Evolutionary conservation across 2,113 vertebrate species (phyloP).

Genomic region (Cichladusa arquata): DNA sequence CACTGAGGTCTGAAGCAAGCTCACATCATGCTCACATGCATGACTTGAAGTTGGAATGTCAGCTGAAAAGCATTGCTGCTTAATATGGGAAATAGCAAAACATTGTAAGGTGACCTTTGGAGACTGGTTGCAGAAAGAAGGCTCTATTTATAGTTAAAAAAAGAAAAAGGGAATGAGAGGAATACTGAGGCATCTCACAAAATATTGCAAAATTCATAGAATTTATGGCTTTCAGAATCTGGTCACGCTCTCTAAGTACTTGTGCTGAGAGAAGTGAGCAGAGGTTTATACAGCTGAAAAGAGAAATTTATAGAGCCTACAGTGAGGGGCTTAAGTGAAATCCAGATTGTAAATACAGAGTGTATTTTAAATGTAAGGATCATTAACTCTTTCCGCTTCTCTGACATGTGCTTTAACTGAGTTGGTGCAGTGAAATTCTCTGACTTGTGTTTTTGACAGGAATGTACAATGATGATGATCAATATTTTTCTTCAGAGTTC

Average conservation of each 20-base stretch:
- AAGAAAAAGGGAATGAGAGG: background rate
- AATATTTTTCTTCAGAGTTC: constrained; percentile 19
- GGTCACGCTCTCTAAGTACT: background rate
- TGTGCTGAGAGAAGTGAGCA: background rate
- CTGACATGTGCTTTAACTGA: constrained; percentile 15
- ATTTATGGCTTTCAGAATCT: background rate
- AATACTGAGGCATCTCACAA: background rate
- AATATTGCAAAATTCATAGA: background rate
- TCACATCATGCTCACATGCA: constrained; percentile 58
- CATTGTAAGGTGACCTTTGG: constrained; percentile 61
- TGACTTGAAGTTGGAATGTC: constrained; percentile 66
- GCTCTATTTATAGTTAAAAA: constrained; percentile 29
- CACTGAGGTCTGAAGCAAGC: constrained; percentile 37
- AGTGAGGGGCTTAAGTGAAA: background rate
- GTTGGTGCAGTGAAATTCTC: background rate
- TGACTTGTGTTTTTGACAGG: constrained; percentile 30
- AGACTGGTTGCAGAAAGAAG: constrained; percentile 32
- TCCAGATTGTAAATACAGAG: constrained; percentile 8
- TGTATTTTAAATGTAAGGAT: constrained; percentile 31
- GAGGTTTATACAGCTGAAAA: background rate
- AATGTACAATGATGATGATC: background rate
- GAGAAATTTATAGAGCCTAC: background rate
- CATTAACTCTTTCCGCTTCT: background rate
- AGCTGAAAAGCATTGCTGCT: constrained; percentile 62
- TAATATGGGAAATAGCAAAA: constrained; percentile 52